Percentiles rank a stretch among this genome's conserved stretches.
Conservation (phyloP, 2,797 vertebrate species). For the Hydrocynus forskahlii region DNA sequence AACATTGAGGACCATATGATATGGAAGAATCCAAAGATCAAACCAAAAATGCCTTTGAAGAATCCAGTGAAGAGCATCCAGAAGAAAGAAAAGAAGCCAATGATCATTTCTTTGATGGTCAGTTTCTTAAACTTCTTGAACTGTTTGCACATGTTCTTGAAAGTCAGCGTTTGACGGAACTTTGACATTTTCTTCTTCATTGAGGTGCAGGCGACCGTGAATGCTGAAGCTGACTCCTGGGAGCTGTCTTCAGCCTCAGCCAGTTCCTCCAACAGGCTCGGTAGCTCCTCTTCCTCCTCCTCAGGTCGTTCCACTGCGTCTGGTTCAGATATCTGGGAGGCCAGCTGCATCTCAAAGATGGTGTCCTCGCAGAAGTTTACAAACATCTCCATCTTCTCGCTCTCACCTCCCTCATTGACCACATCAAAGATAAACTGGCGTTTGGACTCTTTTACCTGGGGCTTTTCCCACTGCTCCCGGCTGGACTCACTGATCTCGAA, state of each 20-base stretch:
- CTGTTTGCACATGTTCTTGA: slow-evolving; percentile 87
- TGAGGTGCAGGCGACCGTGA: slow-evolving; percentile 84
- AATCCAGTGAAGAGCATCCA: slow-evolving; percentile 91
- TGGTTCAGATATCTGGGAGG: slow-evolving; percentile 94
- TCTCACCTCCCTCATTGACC: slow-evolving; percentile 96
- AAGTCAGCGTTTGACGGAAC: slow-evolving; percentile 80
- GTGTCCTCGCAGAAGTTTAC: slow-evolving; percentile 99
- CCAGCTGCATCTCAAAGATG: slow-evolving; percentile 99
- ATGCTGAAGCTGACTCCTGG: slow-evolving; percentile 87
- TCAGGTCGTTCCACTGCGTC: slow-evolving; percentile 84
- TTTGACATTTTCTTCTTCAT: slow-evolving; percentile 79
- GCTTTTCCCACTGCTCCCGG: slow-evolving; percentile 97
- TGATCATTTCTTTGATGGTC: slow-evolving; percentile 87
- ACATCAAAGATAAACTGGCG: slow-evolving; percentile 99
- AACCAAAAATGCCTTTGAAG: slow-evolving; percentile 85
- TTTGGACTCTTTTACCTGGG: slow-evolving; percentile 98
- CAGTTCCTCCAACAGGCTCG: slow-evolving; percentile 78
- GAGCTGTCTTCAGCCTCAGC: slow-evolving; percentile 78
- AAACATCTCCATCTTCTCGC: slow-evolving; percentile 99
- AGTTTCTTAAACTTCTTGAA: slow-evolving; percentile 90
- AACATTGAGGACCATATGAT: slow-evolving; percentile 95
- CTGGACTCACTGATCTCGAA: slow-evolving; percentile 99
- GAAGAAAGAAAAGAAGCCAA: slow-evolving; percentile 90
- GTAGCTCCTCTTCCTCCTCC: slow-evolving; percentile 83
- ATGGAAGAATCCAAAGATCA: slow-evolving; percentile 93